phyloP scores from a whole-genome alignment of 1,140 invertebrate genomes.

The Dreissena rostriformis region DNA sequence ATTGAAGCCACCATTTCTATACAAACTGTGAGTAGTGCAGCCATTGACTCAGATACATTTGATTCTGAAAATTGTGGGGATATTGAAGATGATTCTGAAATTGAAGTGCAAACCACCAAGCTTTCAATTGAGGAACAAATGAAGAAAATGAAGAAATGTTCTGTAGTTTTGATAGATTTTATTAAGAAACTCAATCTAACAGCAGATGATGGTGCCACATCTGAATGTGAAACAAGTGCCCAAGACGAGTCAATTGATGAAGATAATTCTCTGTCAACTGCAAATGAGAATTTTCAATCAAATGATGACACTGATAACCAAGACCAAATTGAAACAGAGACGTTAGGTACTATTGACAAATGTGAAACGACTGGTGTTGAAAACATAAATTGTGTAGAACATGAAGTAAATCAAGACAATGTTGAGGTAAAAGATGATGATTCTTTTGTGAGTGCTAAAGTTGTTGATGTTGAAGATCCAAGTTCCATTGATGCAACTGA shows the following conservation, averaged over 20 bases:
- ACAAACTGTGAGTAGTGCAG: not conserved
- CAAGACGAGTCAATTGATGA: constrained; percentile 10
- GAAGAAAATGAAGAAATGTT: constrained; percentile 64
- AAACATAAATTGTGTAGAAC: not conserved
- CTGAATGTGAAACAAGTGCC: constrained; percentile 18
- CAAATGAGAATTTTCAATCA: not conserved
- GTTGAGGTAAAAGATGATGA: no score
- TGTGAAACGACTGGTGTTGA: not conserved
- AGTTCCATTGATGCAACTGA: no score
- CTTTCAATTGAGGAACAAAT: constrained; percentile 14
- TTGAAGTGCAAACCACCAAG: not conserved
- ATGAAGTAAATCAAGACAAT: not conserved
- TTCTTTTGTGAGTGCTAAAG: no score
- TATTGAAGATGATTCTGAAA: constrained; percentile 1
- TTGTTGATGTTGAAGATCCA: no score
- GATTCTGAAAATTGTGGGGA: constrained; percentile 2
- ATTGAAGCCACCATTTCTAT: not conserved
- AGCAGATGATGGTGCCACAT: constrained; percentile 39
- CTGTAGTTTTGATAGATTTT: constrained; percentile 73
- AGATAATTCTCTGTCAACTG: not conserved
- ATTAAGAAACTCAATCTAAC: constrained; percentile 67
- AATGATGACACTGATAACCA: constrained; percentile 40
- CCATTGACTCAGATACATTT: constrained; percentile 7
- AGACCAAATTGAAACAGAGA: constrained; percentile 34
- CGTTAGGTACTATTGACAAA: not conserved